A percentile compares a stretch with the other conserved stretches of the same genome.
These are phyloP conservation scores for Protaetia brevitarsis DNA, from an alignment of 1,140 invertebrate species.

Conservation along the genomic window DNA sequence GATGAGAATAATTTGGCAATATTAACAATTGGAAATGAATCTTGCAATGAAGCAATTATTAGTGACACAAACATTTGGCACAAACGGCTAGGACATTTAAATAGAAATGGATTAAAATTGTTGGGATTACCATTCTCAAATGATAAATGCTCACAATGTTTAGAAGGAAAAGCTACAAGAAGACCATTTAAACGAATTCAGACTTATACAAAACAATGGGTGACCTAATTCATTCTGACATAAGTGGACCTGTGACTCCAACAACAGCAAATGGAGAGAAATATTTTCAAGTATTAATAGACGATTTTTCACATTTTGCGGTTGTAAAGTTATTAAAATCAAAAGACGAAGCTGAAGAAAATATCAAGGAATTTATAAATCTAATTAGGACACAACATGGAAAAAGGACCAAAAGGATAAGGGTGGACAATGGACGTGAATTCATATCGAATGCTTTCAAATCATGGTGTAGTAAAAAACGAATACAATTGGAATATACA, in stretches of 20 bases:
- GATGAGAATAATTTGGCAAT: no score
- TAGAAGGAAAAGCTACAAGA: constrained; percentile 36
- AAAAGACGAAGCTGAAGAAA: background rate
- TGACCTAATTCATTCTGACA: constrained; percentile 43
- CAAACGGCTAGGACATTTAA: no score
- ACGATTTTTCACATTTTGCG: background rate
- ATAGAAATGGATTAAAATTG: no score
- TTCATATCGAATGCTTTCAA: constrained; percentile 31
- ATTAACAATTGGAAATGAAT: no score
- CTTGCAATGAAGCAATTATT: no score
- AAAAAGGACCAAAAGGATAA: constrained; percentile 25
- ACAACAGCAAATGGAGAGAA: constrained; percentile 35
- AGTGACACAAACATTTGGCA: no score
- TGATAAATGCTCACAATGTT: constrained; percentile 34
- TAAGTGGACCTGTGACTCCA: constrained; percentile 44
- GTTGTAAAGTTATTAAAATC: background rate
- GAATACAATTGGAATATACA: constrained; percentile 40
- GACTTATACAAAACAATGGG: constrained; percentile 32
- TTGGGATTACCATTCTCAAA: constrained; percentile 21
- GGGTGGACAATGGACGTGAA: constrained; percentile 23
- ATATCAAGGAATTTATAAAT: background rate
- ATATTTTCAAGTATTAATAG: constrained; percentile 37
- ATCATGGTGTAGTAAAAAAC: constrained; percentile 34
- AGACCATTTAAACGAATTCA: constrained; percentile 33
- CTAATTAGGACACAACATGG: background rate